Evolutionary conservation across 2,113 vertebrate species (phyloP).

Genomic region (Eidolon helvum): DNA sequence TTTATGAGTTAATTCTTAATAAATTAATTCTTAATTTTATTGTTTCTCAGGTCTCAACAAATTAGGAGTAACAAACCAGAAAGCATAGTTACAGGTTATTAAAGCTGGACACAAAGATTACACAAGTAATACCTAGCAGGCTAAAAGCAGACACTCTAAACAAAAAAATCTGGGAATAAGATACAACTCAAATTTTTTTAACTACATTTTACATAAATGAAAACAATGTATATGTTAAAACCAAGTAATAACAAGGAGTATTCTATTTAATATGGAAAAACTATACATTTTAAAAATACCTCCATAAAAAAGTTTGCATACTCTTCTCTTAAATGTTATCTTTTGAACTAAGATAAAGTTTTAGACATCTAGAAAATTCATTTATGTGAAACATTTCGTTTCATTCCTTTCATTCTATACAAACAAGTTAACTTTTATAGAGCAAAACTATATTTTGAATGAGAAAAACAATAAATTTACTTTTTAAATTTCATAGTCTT

Average conservation of each 20-base stretch:
- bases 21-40: not conserved
- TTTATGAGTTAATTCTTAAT: not conserved
- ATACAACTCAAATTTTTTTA: slow-evolving; percentile 7
- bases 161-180: not conserved
- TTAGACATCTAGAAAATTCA: slow-evolving; percentile 2
- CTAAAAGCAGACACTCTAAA: not conserved
- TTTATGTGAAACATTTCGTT: not conserved
- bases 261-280: not conserved
- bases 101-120: not conserved
- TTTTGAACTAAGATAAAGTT: not conserved
- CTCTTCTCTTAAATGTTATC: not conserved
- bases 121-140: not conserved
- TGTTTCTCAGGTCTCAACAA: slow-evolving; percentile 1
- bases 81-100: not conserved
- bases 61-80: not conserved
- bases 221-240: not conserved
- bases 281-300: not conserved
- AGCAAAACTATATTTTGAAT: slow-evolving; percentile 8
- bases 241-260: not conserved
- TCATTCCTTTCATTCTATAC: not conserved
- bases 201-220: slow-evolving; percentile 1
- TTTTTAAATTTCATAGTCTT: slow-evolving; percentile 22
- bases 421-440: not conserved
- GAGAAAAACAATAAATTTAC: not conserved
- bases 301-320: not conserved